phyloP scores from a whole-genome alignment of 1,140 invertebrate genomes.

The Drosophila kohkoa region DNA sequence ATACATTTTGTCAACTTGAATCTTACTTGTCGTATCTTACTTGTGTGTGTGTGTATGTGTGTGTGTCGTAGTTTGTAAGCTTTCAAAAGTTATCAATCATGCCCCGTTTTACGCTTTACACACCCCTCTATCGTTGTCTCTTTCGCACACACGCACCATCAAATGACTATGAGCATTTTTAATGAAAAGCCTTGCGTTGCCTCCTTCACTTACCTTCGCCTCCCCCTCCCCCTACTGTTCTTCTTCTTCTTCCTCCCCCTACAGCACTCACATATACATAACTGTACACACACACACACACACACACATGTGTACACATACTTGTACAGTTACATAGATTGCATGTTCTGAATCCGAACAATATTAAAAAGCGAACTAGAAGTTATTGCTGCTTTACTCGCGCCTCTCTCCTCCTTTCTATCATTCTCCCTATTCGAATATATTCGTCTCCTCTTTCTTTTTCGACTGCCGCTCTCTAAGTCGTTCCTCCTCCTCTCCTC shows the following conservation, averaged over 20 bases:
- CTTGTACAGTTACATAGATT: conserved; percentile 3
- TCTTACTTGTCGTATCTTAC: neutral
- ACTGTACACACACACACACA: conserved; percentile 7
- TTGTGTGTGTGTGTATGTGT: neutral
- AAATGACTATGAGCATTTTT: conserved; percentile 74
- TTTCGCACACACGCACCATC: conserved; percentile 37
- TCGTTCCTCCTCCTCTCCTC: conserved; percentile 1
- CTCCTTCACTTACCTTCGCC: neutral
- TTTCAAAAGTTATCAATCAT: conserved; percentile 44
- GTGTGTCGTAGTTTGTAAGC: conserved; percentile 5
- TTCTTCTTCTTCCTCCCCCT: too few species aligned
- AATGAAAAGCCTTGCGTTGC: conserved; percentile 63
- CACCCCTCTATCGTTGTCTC: neutral
- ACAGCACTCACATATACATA: neutral
- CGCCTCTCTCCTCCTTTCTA: neutral
- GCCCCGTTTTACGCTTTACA: conserved; percentile 10
- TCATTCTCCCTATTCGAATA: neutral
- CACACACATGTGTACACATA: neutral
- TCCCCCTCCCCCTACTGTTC: too few species aligned
- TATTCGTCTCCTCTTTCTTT: conserved; percentile 2
- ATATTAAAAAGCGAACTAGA: conserved; percentile 80
- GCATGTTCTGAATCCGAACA: conserved; percentile 52
- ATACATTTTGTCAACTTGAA: conserved; percentile 7
- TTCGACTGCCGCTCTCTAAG: neutral
- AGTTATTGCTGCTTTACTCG: conserved; percentile 57